Base-by-base conservation (phyloP, 2,888 invertebrate species). In the Scaptomyza parva region DNA sequence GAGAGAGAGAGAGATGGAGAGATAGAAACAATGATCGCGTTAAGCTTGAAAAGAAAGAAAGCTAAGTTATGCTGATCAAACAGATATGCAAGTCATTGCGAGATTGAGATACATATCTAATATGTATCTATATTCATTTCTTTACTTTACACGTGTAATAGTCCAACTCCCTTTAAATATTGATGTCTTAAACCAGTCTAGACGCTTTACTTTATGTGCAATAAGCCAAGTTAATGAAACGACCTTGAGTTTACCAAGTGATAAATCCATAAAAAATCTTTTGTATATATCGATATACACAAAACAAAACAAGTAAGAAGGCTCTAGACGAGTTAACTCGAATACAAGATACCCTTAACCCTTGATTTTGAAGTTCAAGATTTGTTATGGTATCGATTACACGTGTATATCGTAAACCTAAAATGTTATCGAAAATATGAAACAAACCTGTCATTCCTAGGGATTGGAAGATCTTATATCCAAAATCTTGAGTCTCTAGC, bases 191-290 rank as follows among this genome's bases (percentile, higher is more conserved):
- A 76, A 73, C 66, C 76, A 41, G 64, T 63, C 63, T 54, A 68
- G 28, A 63, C 54, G 30, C 7, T 48, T 41, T 51, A 52, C 54
- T 62, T 76, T 60, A 68, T 64, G 70, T 47, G 60, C 55, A 68
- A 65, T 40, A 55, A 70, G 47, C 39, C 53, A 39, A 50, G 45
- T 2, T 22, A 22, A 51, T 35, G 7, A 37, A 39, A 47, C 59
- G 87, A 80, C 85, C 87, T 84, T 88, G 81, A 52, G 71, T 61
- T 83, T 70, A 76, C 67, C 80, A 78, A 78, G 78, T 85, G 71
- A 72, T 78, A 68, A 82, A 54, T 51, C 45, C 66, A 70, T 79
- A 60, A 64, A 66, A 57, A 68, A 30, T 57, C 51, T 9, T 3
- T 17, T 37, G 24, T 37, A 22, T 48, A 55, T 43, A 69, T 33